These are phyloP conservation scores for Mylabris sibirica DNA, from an alignment of 2,888 invertebrate genomes.

Conservation along the genomic window DNA sequence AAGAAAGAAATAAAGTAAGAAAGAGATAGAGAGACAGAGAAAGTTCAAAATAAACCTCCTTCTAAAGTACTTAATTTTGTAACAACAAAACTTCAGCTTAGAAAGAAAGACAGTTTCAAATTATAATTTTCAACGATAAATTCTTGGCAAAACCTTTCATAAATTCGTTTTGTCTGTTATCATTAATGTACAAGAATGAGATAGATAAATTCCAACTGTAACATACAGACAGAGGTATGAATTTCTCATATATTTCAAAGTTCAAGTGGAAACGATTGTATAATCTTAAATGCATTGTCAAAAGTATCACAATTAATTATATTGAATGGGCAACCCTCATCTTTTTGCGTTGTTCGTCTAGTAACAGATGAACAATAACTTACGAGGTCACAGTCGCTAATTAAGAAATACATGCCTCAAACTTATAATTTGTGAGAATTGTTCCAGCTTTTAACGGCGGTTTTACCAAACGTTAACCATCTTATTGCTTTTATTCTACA, in stretches of 20 bases:
- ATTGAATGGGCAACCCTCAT: constrained; percentile 47
- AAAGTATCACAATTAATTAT: constrained; percentile 60
- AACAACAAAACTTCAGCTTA: constrained; percentile 46
- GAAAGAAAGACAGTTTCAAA: constrained; percentile 30
- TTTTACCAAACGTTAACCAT: constrained; percentile 43
- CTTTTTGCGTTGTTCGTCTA: constrained; percentile 50
- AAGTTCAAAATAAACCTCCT: constrained; percentile 42
- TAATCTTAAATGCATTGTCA: constrained; percentile 55
- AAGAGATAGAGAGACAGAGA: constrained; percentile 31
- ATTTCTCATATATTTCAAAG: constrained; percentile 35
- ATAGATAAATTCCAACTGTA: constrained; percentile 20
- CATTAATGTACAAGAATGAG: constrained; percentile 21
- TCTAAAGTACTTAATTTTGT: constrained; percentile 41
- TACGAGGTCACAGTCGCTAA: constrained; percentile 60
- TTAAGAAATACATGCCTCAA: constrained; percentile 59
- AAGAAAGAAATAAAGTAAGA: no score
- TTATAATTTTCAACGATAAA: constrained; percentile 30
- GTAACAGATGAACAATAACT: constrained; percentile 59
- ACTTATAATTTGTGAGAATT: constrained; percentile 52
- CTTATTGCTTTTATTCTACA: constrained; percentile 44
- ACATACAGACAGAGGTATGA: constrained; percentile 23
- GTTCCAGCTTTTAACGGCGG: constrained; percentile 47
- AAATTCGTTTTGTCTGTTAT: background rate
- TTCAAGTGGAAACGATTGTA: constrained; percentile 42
- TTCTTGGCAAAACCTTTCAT: constrained; percentile 17